phyloP scores from a whole-genome alignment of 2,888 invertebrate genomes.

The Teleogryllus oceanicus region DNA sequence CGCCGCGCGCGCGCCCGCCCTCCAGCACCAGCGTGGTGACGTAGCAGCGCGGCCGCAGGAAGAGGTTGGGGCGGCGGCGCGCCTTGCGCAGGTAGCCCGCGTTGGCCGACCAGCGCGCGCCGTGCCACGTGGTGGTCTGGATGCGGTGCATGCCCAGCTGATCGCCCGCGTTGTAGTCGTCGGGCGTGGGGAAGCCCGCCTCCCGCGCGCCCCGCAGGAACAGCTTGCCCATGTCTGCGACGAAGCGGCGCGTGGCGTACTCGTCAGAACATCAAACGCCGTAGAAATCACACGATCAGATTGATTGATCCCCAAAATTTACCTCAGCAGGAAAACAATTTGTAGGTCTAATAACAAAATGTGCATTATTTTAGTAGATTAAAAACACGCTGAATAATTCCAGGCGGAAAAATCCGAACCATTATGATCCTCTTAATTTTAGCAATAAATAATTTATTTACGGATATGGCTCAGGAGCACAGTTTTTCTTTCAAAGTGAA shows the following conservation, averaged over 20 bases:
- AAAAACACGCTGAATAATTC: no score
- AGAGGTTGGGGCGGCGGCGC: not conserved
- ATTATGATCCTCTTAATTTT: no score
- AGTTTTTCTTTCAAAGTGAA: no score
- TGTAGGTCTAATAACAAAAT: no score
- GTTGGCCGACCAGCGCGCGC: not conserved
- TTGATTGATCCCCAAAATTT: not conserved
- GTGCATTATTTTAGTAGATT: no score
- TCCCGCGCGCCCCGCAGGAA: not conserved
- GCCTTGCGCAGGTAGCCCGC: not conserved
- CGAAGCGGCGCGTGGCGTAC: not conserved
- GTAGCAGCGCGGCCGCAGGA: not conserved
- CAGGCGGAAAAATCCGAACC: no score
- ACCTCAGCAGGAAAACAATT: no score
- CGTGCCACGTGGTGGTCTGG: not conserved
- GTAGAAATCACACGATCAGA: no score
- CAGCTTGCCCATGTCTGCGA: not conserved
- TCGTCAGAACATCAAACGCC: no score
- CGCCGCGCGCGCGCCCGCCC: not conserved
- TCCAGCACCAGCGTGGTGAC: not conserved
- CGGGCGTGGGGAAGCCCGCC: not conserved
- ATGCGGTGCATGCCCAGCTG: not conserved
- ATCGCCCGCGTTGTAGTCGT: not conserved
- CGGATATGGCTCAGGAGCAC: no score
- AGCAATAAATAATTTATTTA: no score